Conservation (phyloP, 2,888 invertebrate genomes). For the Drosophila nr. perissopoda region DNA sequence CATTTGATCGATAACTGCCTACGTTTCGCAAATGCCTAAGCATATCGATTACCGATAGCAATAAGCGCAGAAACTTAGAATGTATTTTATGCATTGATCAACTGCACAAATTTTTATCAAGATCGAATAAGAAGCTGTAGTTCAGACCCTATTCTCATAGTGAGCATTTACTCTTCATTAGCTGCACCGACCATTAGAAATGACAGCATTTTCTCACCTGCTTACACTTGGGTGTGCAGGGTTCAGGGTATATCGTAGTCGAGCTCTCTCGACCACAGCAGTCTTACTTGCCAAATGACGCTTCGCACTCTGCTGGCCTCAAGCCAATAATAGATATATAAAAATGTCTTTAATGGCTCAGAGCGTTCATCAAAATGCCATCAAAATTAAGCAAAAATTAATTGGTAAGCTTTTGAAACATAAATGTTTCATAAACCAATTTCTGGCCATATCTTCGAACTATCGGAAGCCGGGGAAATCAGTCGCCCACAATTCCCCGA, state of each 20-base stretch:
- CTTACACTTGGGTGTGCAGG: background rate
- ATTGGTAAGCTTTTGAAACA: conserved; percentile 10
- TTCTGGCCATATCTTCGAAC: conserved; percentile 12
- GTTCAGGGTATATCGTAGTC: background rate
- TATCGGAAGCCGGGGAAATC: background rate
- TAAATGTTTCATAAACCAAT: conserved; percentile 14
- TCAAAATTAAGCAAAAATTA: conserved; percentile 29
- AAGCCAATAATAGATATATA: conserved; percentile 15
- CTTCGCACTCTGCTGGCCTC: conserved; percentile 12
- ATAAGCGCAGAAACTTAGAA: background rate
- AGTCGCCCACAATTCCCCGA: conserved; percentile 12
- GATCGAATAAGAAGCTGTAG: background rate
- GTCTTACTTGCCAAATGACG: conserved; percentile 25
- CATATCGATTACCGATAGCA: background rate
- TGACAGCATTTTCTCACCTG: background rate
- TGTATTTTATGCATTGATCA: background rate
- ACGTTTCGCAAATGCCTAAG: background rate
- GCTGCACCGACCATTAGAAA: background rate
- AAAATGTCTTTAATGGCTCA: conserved; percentile 25
- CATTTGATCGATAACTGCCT: background rate
- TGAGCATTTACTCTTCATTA: background rate
- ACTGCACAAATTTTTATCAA: background rate
- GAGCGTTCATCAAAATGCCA: conserved; percentile 39
- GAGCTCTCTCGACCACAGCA: background rate
- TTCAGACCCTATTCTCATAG: accelerated